These are phyloP conservation scores for Eupithecia inturbata DNA, from an alignment of 2,888 invertebrate species.

Conservation along the genomic window DNA sequence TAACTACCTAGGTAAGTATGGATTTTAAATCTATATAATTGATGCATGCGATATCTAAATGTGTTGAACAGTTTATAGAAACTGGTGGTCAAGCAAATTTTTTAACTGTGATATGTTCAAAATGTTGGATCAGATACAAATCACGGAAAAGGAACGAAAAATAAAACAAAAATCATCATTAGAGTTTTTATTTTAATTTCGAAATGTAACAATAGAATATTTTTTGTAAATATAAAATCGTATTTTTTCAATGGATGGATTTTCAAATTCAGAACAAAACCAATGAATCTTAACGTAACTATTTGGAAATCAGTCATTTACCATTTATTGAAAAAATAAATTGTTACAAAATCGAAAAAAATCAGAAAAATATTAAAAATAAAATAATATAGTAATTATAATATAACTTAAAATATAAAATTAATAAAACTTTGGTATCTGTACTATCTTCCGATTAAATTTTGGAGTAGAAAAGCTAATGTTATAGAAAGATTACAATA, in stretches of 20 bases:
- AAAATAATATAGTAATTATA: constrained; percentile 69
- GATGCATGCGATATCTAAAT: neutral
- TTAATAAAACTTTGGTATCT: constrained; percentile 83
- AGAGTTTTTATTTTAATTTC: constrained; percentile 75
- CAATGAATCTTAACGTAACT: constrained; percentile 36
- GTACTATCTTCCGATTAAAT: constrained; percentile 81
- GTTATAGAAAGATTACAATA: constrained; percentile 73
- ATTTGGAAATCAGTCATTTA: constrained; percentile 46
- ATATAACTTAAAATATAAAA: constrained; percentile 78
- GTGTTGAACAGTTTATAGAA: neutral
- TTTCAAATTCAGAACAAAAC: constrained; percentile 60
- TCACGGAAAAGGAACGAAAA: constrained; percentile 61
- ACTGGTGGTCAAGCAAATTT: neutral
- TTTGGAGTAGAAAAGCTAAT: constrained; percentile 78
- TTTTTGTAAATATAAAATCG: constrained; percentile 77
- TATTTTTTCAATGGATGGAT: constrained; percentile 80
- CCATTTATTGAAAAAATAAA: constrained; percentile 46
- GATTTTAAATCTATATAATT: neutral
- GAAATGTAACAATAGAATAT: constrained; percentile 80
- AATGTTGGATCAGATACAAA: constrained; percentile 46
- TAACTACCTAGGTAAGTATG: neutral
- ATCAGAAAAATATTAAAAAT: constrained; percentile 58
- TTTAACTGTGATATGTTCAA: constrained; percentile 69
- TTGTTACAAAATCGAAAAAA: constrained; percentile 68
- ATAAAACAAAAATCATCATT: constrained; percentile 70